phyloP scores from a whole-genome alignment of 2,113 vertebrate genomes.

The Microcebus ravelobensis region DNA sequence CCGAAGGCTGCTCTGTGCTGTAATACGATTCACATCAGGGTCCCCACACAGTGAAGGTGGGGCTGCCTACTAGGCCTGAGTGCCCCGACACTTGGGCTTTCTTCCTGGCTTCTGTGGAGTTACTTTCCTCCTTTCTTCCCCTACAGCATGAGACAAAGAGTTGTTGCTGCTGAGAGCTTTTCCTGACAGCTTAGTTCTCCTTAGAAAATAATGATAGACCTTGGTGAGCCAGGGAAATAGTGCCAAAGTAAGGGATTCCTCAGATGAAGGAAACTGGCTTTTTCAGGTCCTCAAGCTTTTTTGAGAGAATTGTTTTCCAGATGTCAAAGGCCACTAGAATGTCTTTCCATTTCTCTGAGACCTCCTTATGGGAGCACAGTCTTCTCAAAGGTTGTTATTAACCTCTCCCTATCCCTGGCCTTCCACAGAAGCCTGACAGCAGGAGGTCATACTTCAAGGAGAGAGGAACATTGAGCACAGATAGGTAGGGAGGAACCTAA shows the following conservation, averaged over 20 bases:
- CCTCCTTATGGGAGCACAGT: not conserved
- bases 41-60: not conserved
- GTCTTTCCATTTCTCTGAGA: conserved; percentile 6
- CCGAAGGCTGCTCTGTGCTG: not conserved
- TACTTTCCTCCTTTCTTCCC: not conserved
- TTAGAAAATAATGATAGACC: conserved; percentile 2
- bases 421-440: not conserved
- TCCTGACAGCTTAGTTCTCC: not conserved
- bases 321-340: not conserved
- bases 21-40: not conserved
- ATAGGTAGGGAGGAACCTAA: not conserved
- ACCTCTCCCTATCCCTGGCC: not conserved
- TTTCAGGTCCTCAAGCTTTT: not conserved
- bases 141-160: not conserved
- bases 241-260: not conserved
- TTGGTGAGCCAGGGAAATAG: not conserved
- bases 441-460: not conserved
- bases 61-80: not conserved
- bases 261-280: not conserved
- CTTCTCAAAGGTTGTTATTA: not conserved
- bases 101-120: not conserved
- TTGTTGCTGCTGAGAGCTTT: not conserved
- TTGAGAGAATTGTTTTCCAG: conserved; percentile 27
- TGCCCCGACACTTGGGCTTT: not conserved
- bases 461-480: not conserved